phyloP scores from a whole-genome alignment of 1,140 invertebrate species.

The Hylyphantes graminicola region DNA sequence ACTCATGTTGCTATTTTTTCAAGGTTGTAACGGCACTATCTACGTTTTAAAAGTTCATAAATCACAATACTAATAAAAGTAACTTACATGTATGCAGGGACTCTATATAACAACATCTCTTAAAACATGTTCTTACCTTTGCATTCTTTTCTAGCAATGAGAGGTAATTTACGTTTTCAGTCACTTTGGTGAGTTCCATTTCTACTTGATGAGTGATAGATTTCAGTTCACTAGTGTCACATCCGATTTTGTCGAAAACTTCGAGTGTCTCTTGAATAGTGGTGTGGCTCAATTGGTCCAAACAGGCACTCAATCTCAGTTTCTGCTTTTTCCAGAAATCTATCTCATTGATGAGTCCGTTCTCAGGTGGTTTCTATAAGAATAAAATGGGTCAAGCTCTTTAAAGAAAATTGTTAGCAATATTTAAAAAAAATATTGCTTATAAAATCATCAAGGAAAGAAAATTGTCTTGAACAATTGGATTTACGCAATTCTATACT shows the following conservation, averaged over 20 bases:
- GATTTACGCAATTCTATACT: no score
- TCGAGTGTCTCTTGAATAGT: constrained; percentile 5
- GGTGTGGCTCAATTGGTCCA: constrained; percentile 13
- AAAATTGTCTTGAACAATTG: no score
- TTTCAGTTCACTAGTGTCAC: not conserved
- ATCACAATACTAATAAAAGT: no score
- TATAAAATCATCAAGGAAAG: no score
- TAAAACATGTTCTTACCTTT: constrained; percentile 8
- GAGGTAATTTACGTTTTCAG: constrained; percentile 12
- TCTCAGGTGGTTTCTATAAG: not conserved
- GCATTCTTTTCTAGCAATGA: not conserved
- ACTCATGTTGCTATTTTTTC: no score
- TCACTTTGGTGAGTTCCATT: not conserved
- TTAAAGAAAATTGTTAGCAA: no score
- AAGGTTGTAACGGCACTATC: not conserved
- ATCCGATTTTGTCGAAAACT: not conserved
- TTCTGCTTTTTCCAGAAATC: constrained; percentile 27
- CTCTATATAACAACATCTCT: not conserved
- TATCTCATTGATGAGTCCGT: not conserved
- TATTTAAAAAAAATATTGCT: no score
- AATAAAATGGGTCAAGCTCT: no score
- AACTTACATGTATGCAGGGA: no score
- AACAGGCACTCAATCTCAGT: constrained; percentile 8
- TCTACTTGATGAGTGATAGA: not conserved
- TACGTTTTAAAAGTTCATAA: no score